Evolutionary conservation across 2,888 invertebrate species (phyloP).

Genomic region (Ormia ochracea): DNA sequence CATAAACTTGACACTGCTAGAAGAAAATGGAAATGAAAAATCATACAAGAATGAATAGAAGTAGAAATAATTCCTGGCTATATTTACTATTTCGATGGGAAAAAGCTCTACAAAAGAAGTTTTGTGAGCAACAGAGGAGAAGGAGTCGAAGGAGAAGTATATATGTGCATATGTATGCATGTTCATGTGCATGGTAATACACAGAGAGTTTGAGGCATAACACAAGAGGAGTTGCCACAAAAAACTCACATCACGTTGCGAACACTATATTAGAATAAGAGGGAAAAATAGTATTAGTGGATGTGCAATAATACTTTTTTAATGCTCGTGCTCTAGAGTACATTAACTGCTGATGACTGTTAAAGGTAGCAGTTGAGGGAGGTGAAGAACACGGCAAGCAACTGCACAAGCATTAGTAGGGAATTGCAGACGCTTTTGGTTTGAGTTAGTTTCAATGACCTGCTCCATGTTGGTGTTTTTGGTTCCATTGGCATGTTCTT

Average conservation of each 20-base stretch:
- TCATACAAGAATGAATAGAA: slow-evolving; percentile 34
- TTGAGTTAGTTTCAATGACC: slow-evolving; percentile 62
- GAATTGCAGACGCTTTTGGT: slow-evolving; percentile 56
- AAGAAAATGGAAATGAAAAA: slow-evolving; percentile 60
- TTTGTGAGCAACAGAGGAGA: neutral
- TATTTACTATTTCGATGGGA: neutral
- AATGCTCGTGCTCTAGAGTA: slow-evolving; percentile 4
- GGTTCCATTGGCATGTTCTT: neutral
- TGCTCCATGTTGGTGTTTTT: slow-evolving; percentile 32
- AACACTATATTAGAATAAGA: neutral
- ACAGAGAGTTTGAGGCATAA: neutral
- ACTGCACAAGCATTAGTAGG: slow-evolving; percentile 10
- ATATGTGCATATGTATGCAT: too few species aligned
- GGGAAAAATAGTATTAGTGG: neutral
- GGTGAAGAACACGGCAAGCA: neutral
- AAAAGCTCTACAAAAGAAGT: neutral
- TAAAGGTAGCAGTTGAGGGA: neutral
- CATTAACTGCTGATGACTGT: neutral
- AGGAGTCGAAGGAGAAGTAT: neutral
- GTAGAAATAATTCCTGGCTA: slow-evolving; percentile 3
- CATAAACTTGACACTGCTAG: slow-evolving; percentile 73
- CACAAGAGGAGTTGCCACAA: neutral
- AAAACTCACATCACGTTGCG: neutral
- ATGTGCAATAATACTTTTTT: slow-evolving; percentile 28
- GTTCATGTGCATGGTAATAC: slow-evolving; percentile 7